Percentiles rank a stretch among this genome's conserved stretches.
phyloP scores from a whole-genome alignment of 2,888 invertebrate genomes.

The Polydrusus pterygomalis region DNA sequence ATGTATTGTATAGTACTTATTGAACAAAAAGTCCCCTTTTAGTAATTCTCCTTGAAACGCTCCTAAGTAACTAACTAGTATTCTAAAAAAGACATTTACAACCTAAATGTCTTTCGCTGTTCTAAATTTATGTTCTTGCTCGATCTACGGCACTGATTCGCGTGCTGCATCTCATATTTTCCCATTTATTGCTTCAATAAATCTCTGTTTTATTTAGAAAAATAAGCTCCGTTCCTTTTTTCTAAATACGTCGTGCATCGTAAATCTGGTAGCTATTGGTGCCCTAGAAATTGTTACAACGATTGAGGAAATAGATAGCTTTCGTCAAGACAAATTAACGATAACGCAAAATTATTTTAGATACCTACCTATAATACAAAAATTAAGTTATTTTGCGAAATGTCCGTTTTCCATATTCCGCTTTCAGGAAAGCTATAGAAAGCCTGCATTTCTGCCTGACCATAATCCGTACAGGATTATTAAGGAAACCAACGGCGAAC shows the following conservation, averaged over 20 bases:
- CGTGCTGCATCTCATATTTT: constrained; percentile 39
- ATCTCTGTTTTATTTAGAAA: constrained; percentile 39
- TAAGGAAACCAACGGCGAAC: too few relatives aligned
- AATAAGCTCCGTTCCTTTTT: constrained; percentile 39
- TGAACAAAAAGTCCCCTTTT: too few relatives aligned
- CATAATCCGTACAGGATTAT: too few relatives aligned
- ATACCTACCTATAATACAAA: too few relatives aligned
- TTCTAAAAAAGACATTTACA: constrained; percentile 12
- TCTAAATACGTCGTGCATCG: constrained; percentile 36
- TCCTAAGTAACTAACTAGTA: background rate
- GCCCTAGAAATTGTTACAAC: constrained; percentile 15
- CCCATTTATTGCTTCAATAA: constrained; percentile 39
- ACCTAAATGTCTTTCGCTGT: background rate
- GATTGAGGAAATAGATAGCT: constrained; percentile 3
- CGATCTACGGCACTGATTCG: constrained; percentile 35
- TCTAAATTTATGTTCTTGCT: constrained; percentile 16
- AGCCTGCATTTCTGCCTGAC: too few relatives aligned
- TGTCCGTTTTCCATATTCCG: background rate
- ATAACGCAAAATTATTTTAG: background rate
- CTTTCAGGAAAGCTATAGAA: background rate
- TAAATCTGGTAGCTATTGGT: constrained; percentile 32
- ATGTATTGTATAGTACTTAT: too few relatives aligned
- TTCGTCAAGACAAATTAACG: background rate
- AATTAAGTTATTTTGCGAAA: background rate
- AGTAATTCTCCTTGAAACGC: too few relatives aligned